Evolutionary conservation across 2,888 invertebrate genomes (phyloP).

Genomic region (Piscicola geometra): DNA sequence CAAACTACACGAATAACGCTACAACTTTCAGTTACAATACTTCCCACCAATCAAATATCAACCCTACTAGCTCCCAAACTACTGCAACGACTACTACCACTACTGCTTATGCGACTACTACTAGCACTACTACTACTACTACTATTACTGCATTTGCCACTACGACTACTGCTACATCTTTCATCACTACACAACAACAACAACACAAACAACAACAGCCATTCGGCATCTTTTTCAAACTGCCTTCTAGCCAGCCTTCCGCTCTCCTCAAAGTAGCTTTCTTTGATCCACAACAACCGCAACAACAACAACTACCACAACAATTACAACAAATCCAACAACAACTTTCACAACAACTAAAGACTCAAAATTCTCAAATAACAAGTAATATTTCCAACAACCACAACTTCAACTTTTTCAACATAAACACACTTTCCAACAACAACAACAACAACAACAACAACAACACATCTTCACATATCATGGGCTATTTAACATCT

Average conservation of each 20-base stretch:
- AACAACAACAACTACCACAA: not conserved
- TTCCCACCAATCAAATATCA: no score
- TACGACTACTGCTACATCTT: not conserved
- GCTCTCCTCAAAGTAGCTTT: not conserved
- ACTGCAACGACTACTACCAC: no score
- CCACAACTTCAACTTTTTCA: not conserved
- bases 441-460: constrained; percentile 5
- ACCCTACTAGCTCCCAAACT: no score
- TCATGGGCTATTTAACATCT: constrained; percentile 33
- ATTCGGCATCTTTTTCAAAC: not conserved
- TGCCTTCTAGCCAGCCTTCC: not conserved
- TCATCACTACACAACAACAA: not conserved
- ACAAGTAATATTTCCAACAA: not conserved
- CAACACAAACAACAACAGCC: constrained; percentile 4
- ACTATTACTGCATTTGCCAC: not conserved
- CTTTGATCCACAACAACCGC: not conserved
- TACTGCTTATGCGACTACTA: no score
- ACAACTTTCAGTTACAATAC: no score
- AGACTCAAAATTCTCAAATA: not conserved
- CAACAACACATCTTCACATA: constrained; percentile 33
- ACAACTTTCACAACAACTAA: not conserved
- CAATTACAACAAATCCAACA: not conserved
- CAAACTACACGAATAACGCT: no score
- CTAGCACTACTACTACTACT: not conserved
- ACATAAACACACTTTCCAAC: not conserved